Evolutionary conservation across 2,797 vertebrate genomes (phyloP), one percentile per base, ranked within the genome.

Genomic region (Pseudomugil gertrudae): DNA sequence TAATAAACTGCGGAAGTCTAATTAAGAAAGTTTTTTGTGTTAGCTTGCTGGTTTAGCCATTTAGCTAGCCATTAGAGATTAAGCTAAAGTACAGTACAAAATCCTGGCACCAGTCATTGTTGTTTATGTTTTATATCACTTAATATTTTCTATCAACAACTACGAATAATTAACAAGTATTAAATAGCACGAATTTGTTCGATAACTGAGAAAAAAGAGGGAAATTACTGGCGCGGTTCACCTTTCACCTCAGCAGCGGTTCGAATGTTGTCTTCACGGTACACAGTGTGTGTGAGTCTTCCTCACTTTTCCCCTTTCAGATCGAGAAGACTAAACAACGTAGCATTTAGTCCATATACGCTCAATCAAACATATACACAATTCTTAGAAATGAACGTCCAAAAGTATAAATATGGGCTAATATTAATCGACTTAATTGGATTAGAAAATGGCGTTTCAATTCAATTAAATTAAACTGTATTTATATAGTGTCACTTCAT

Each of bases 261-360:
- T 5, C 45, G 1, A 0, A 4, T 74, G 88, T 7, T 73, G 72
- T 80, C 23, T 89, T 87, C 78, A 72, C 0, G 32, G 0, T n/a
- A 63, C 38, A 0, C 0, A 1, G 0, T n/a, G n/a, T n/a, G n/a
- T n/a, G n/a, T n/a, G n/a, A n/a, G 36, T 17, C 13, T 36, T 36
- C 35, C 35, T 36, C 14, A 36, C 35, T 38, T 38, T 40, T 19
- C 5, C 5, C 14, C 6, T 40, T 19, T 5, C 38, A 40, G 38
- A 40, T 19, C 5, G 5, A 19, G 38, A 3, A 40, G 5, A 17
- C 38, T 7, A 19, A 19, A 19, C 38, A 19, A 40, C 7, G 0
- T 7, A 19, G 6, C 8, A 40, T 38, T 38, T 38, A 15, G 17
- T 19, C 15, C 7, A 40, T 7, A 17, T 7, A 40, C 19, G 5